These are phyloP conservation scores for Galleria mellonella DNA, from an alignment of 1,140 invertebrate species.

Conservation along the genomic window DNA sequence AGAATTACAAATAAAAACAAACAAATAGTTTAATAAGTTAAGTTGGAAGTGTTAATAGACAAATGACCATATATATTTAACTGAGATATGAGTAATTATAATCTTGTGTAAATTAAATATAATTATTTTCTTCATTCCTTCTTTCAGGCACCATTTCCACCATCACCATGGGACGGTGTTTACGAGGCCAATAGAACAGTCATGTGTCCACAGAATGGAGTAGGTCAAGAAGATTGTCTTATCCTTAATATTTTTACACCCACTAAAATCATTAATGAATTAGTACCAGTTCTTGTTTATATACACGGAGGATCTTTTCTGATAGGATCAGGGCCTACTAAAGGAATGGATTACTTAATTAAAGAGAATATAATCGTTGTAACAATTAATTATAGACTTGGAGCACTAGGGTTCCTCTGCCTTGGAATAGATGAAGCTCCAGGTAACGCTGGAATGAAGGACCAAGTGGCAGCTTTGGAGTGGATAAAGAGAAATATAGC, in stretches of 20 bases:
- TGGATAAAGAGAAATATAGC: slow-evolving; percentile 75
- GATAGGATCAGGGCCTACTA: slow-evolving; percentile 53
- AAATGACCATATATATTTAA: too few species aligned
- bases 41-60: too few species aligned
- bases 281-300: slow-evolving; percentile 75
- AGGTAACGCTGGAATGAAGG: slow-evolving; percentile 72
- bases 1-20: too few species aligned
- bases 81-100: too few species aligned
- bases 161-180: slow-evolving; percentile 67
- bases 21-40: too few species aligned
- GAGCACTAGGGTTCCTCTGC: slow-evolving; percentile 69
- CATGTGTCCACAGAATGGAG: slow-evolving; percentile 23
- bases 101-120: too few species aligned
- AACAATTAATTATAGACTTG: slow-evolving; percentile 72
- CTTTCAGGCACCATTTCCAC: slow-evolving; percentile 66
- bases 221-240: slow-evolving; percentile 82
- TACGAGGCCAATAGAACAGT: slow-evolving; percentile 29
- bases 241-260: slow-evolving; percentile 86
- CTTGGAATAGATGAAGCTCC: slow-evolving; percentile 69
- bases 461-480: slow-evolving; percentile 71
- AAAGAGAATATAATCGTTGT: slow-evolving; percentile 67
- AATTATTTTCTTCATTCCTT: not conserved
- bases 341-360: slow-evolving; percentile 68
- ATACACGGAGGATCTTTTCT: slow-evolving; percentile 80
- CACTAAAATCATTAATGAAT: slow-evolving; percentile 5